These are phyloP conservation scores for Bombus breviceps DNA, from an alignment of 1,140 invertebrate species.

Conservation along the genomic window DNA sequence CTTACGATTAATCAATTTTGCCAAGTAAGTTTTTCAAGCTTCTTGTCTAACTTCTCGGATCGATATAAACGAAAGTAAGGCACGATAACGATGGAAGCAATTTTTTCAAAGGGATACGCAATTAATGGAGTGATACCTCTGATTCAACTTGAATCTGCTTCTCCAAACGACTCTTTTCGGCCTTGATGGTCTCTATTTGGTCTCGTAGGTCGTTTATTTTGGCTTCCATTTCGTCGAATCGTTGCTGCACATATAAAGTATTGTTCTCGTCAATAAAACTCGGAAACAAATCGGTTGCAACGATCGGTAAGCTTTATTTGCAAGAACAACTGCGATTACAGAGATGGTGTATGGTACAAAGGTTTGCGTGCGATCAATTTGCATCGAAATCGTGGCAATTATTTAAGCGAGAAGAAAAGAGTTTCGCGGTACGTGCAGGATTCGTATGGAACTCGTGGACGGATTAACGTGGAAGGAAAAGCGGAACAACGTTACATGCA, in stretches of 20 bases:
- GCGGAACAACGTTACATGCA: slow-evolving; percentile 35
- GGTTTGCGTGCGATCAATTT: slow-evolving; percentile 24
- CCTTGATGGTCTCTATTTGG: slow-evolving; percentile 77
- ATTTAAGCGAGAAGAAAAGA: not conserved
- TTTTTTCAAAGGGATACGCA: not conserved
- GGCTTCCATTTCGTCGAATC: slow-evolving; percentile 81
- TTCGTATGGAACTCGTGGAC: not conserved
- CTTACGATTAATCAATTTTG: no score
- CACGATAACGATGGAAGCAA: not conserved
- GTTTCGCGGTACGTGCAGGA: not conserved
- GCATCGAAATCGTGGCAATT: slow-evolving; percentile 20
- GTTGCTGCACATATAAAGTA: slow-evolving; percentile 78
- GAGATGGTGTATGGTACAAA: slow-evolving; percentile 28
- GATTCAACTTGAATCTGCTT: slow-evolving; percentile 77
- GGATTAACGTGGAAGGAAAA: not conserved
- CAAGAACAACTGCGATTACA: slow-evolving; percentile 64
- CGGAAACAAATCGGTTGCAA: slow-evolving; percentile 58
- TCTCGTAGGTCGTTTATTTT: slow-evolving; percentile 79
- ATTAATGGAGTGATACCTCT: slow-evolving; percentile 70
- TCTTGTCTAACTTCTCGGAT: no score
- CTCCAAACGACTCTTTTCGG: slow-evolving; percentile 77
- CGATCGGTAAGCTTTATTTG: slow-evolving; percentile 70
- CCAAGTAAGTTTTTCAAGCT: no score
- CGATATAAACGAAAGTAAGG: no score
- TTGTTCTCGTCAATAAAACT: slow-evolving; percentile 75